Base-by-base conservation (phyloP, 53 echinoderm and acorn worm species). In the Echinometra lucunter region DNA sequence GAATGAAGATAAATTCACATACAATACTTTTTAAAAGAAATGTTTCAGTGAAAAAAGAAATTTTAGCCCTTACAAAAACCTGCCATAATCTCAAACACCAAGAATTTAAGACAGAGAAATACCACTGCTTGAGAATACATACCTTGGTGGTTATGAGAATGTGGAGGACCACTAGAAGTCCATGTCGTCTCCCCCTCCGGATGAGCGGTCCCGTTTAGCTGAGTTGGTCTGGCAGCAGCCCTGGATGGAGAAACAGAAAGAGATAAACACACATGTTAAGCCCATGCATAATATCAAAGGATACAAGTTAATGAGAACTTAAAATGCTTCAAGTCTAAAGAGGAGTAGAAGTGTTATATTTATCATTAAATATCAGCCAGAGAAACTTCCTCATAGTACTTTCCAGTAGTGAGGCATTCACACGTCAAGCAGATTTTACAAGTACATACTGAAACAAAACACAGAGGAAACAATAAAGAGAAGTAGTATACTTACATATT, bases 401-500 rank as follows among this genome's bases (percentile, higher is more conserved):
- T 49, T 9, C 49, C 49, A 63, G 21, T 63, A 63, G 32, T 28
- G 69, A 60, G 23, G 60, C 23, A 60, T 32, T 28, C 32, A 30
- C 69, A 69, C 8, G 32, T 6, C 53, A 53, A 57, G 16, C 28
- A 32, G 8, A 30, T 32, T 30, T 10, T 2, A 69, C 18, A 6
- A 57, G n/a, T n/a, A n/a, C n/a, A 38, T 42, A 72, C 72, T 13
- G 10, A 30, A 30, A 72, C 35, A 34, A 15, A 28, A 72, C 72
- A n/a, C 28, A 78, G 40, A 78, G 11, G 19, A 4, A 38, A 75
- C 38, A 75, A 1, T 37, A 30, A 30, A 58, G 0, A 67, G 25
- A 91, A 67, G 42, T 5, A 17, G 58, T 45, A 91, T 75, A 97
- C 97, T 97, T 90, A 97, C 97, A 97, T 96, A 66, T 96, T 97